phyloP scores from a whole-genome alignment of 2,113 vertebrate genomes.

The Phodopus roborovskii region DNA sequence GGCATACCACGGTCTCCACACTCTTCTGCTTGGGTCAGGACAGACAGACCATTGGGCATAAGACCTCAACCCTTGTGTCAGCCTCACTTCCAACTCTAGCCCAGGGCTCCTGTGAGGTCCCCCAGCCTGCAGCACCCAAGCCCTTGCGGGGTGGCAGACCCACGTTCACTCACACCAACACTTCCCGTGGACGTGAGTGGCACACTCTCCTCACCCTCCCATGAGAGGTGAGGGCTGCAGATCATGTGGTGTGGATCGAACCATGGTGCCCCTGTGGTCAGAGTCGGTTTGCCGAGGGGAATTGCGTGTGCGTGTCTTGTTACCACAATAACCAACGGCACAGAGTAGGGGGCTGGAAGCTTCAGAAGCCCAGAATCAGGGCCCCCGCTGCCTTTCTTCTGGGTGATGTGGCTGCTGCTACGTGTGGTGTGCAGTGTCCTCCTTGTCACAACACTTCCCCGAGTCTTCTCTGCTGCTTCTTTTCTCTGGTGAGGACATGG shows the following conservation, averaged over 20 bases:
- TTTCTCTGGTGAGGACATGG: not conserved
- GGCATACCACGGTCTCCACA: not conserved
- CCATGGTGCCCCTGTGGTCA: too few relatives aligned
- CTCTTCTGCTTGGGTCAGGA: not conserved
- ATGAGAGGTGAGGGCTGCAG: not conserved
- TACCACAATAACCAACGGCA: not conserved
- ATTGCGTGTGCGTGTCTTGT: not conserved
- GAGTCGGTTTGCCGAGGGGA: not conserved
- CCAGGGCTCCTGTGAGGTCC: not conserved
- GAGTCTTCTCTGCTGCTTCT: not conserved
- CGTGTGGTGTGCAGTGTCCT: accelerated
- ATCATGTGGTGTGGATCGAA: not conserved
- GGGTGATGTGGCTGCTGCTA: not conserved
- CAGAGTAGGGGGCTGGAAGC: not conserved
- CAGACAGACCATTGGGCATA: not conserved
- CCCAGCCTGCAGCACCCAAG: not conserved
- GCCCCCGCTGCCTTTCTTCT: not conserved
- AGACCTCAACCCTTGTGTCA: not conserved
- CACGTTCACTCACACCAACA: too few relatives aligned
- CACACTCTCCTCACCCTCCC: not conserved
- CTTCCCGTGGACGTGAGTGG: accelerated
- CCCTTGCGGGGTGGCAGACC: not conserved
- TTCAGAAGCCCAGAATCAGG: not conserved
- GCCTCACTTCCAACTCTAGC: not conserved
- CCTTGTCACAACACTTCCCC: not conserved